Evolutionary conservation across 92 coral and sea anemone species (phyloP), one percentile per base, ranked within the genome.

Genomic region (Bergia sp.): DNA sequence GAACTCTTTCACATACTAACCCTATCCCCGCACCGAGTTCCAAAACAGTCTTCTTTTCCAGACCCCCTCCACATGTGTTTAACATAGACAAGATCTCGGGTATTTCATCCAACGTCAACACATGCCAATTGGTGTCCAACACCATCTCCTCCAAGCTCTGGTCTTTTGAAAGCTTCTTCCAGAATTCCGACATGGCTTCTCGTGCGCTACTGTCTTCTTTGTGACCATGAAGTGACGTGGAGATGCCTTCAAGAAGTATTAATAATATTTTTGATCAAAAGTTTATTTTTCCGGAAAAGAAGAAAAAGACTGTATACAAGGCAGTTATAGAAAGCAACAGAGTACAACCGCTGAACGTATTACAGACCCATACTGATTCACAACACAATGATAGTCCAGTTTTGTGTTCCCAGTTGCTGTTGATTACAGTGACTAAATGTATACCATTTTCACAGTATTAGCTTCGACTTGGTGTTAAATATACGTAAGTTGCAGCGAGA

Each of bases 21-120:
- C 96, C 96, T 73, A 94, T 94, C 45, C 96, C 96, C 3, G 96
- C 96, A 76, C 94, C 96, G 75, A 94, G 94, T 79, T 94, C 96
- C 79, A 94, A 55, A 21, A 94, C 90, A 69, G 84, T 86, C 78
- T 88, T 94, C 39, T 38, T 7, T 64, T 82, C 86, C 45, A 82
- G 61, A 3, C 86, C 86, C 79, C 92, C 94, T 86, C 87, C 89
- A 81, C 75, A 66, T 29, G 75, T 76, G 3, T 92, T 91, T 53
- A 94, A 58, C 76, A 94, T 85, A 55, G 94, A 86, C 67, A 94
- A 43, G 15, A 94, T 90, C 85, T 94, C 96, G 7, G 96, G 96
- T 16, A 92, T 94, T 58, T 94, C 96, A 61, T 81, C 88, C 66
- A 90, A 71, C 16, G 94, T 92, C 79, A 94, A 72, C 55, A 75